A percentile compares a stretch with the other conserved stretches of the same genome.
These are phyloP conservation scores for Drosophila diplacantha DNA, from an alignment of 2,888 invertebrate genomes.

Conservation along the genomic window DNA sequence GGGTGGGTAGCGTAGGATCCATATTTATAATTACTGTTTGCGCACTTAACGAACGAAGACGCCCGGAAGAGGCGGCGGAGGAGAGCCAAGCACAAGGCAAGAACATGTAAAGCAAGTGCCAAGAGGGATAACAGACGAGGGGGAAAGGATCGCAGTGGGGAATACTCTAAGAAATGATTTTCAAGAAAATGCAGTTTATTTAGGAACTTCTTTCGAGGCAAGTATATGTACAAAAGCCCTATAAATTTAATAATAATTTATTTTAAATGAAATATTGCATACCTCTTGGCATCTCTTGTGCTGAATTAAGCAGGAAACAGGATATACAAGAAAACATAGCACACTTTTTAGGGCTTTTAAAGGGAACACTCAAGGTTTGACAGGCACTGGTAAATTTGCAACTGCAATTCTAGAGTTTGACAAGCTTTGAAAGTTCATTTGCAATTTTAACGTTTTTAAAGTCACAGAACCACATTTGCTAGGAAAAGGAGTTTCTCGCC, in stretches of 20 bases:
- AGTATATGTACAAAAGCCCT: background rate
- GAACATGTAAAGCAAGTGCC: slow-evolving; percentile 11
- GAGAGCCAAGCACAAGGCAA: slow-evolving; percentile 15
- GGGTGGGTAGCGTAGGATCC: slow-evolving; percentile 12
- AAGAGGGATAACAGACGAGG: slow-evolving; percentile 1
- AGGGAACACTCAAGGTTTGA: background rate
- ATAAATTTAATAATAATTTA: no score
- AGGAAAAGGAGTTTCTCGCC: background rate
- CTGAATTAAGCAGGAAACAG: background rate
- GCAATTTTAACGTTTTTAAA: background rate
- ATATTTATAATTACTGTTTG: slow-evolving; percentile 69
- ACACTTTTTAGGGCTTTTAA: background rate
- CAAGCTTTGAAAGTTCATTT: background rate
- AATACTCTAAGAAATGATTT: background rate
- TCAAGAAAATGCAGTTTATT: background rate
- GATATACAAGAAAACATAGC: background rate
- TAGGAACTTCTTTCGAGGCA: background rate
- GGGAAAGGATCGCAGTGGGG: no score
- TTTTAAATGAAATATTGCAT: no score
- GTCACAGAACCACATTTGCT: no score
- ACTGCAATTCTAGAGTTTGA: background rate
- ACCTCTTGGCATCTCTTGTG: background rate
- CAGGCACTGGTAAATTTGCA: background rate
- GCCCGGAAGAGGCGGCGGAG: slow-evolving; percentile 23
- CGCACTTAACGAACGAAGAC: slow-evolving; percentile 59